phyloP scores from a whole-genome alignment of 2,888 invertebrate species.

The Heliconius sara region DNA sequence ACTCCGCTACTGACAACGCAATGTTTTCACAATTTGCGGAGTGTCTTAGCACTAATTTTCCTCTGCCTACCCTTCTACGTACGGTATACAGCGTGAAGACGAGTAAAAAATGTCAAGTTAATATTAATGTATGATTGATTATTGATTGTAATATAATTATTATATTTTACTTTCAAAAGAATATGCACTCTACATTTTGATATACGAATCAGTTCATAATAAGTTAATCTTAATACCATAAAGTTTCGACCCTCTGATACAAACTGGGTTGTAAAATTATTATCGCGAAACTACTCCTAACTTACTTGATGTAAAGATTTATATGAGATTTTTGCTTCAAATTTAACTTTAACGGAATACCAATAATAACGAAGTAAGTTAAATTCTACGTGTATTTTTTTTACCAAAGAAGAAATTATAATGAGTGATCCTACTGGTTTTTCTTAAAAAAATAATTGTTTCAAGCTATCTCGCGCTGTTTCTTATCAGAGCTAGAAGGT shows the following conservation, averaged over 20 bases:
- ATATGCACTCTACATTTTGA: constrained; percentile 28
- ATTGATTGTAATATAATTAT: background rate
- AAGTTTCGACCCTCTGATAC: constrained; percentile 43
- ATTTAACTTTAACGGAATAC: background rate
- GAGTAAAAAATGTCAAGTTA: no score
- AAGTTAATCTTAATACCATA: constrained; percentile 38
- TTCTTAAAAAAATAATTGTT: no score
- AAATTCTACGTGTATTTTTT: background rate
- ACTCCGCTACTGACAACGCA: no score
- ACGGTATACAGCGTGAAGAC: no score
- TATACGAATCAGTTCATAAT: constrained; percentile 29
- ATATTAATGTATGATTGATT: no score
- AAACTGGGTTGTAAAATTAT: constrained; percentile 46
- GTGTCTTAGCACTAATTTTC: no score
- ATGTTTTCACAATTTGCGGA: no score
- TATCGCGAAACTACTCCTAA: constrained; percentile 26
- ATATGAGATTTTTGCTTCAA: background rate
- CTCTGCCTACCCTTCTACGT: no score
- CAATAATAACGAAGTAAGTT: background rate
- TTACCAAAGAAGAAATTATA: background rate
- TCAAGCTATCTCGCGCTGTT: no score
- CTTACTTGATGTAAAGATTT: constrained; percentile 1
- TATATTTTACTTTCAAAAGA: background rate
- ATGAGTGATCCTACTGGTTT: background rate
- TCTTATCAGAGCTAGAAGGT: no score